phyloP scores from a whole-genome alignment of 2,888 invertebrate species.

The Diarsia dahlii region DNA sequence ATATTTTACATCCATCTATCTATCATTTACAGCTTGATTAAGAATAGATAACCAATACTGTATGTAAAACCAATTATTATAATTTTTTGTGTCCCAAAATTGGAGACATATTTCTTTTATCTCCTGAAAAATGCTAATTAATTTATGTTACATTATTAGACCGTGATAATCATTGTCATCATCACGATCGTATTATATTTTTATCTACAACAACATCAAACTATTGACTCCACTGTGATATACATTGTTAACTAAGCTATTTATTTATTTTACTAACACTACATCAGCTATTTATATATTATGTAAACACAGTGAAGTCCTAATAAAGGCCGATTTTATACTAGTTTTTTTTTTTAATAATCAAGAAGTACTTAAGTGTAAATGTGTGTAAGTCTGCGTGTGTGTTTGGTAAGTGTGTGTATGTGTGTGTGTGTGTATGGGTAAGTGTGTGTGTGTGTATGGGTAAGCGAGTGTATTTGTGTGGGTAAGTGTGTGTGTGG shows the following conservation, averaged over 20 bases:
- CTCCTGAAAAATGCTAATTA: neutral
- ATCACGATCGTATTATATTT: neutral
- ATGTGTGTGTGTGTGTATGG: no score
- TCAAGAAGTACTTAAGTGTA: neutral
- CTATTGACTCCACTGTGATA: constrained; percentile 43
- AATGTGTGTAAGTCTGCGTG: no score
- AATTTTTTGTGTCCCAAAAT: neutral
- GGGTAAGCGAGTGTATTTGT: no score
- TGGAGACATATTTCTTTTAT: no score
- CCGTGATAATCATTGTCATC: neutral
- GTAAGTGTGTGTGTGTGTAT: no score
- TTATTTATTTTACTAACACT: constrained; percentile 39
- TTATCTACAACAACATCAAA: constrained; percentile 31
- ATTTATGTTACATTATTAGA: neutral
- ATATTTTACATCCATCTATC: neutral
- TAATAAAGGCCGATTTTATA: constrained; percentile 44
- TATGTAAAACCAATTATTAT: neutral
- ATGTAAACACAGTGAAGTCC: constrained; percentile 48
- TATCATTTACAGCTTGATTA: constrained; percentile 25
- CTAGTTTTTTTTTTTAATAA: neutral
- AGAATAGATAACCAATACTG: constrained; percentile 14
- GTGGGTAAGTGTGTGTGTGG: no score
- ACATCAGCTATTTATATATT: constrained; percentile 57
- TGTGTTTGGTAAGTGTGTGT: no score
- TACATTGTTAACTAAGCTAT: constrained; percentile 34